These are phyloP conservation scores for Parochlus steinenii DNA, from an alignment of 2,888 invertebrate species.

Conservation along the genomic window DNA sequence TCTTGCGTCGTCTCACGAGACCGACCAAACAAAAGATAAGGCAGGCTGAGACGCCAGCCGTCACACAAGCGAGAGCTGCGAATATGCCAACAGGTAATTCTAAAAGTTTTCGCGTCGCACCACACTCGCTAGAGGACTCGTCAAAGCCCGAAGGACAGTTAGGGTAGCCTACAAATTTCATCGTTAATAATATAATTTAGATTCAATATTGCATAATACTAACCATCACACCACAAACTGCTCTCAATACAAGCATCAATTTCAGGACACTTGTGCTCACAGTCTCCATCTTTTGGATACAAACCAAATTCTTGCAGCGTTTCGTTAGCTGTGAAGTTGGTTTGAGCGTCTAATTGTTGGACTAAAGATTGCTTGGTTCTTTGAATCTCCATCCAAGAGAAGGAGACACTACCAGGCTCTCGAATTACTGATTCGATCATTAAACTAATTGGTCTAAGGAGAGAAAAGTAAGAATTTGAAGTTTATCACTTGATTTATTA, in stretches of 20 bases:
- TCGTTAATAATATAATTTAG: not conserved
- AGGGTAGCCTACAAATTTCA: slow-evolving; percentile 28
- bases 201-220: slow-evolving; percentile 34
- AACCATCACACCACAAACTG: slow-evolving; percentile 59
- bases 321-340: slow-evolving; percentile 24
- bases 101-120: slow-evolving; percentile 34
- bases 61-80: slow-evolving; percentile 39
- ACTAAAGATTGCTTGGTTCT: slow-evolving; percentile 43
- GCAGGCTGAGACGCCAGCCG: slow-evolving; percentile 38
- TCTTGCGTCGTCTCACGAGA: slow-evolving; percentile 37
- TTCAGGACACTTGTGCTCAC: slow-evolving; percentile 49
- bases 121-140: slow-evolving; percentile 52
- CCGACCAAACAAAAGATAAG: slow-evolving; percentile 40
- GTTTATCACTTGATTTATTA: too few species aligned
- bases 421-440: slow-evolving; percentile 50
- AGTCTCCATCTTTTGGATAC: slow-evolving; percentile 34
- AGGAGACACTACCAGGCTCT: slow-evolving; percentile 59
- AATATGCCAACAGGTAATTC: slow-evolving; percentile 37
- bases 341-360: slow-evolving; percentile 36
- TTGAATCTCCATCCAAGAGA: slow-evolving; percentile 60
- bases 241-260: slow-evolving; percentile 61
- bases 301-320: slow-evolving; percentile 30
- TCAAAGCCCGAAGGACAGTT: slow-evolving; percentile 52
- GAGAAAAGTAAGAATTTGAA: too few species aligned
- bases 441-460: slow-evolving; percentile 38